A percentile compares a stretch with the other conserved stretches of the same genome.
These are phyloP conservation scores for Philereme vetulata DNA, from an alignment of 2,888 invertebrate genomes.

Conservation along the genomic window DNA sequence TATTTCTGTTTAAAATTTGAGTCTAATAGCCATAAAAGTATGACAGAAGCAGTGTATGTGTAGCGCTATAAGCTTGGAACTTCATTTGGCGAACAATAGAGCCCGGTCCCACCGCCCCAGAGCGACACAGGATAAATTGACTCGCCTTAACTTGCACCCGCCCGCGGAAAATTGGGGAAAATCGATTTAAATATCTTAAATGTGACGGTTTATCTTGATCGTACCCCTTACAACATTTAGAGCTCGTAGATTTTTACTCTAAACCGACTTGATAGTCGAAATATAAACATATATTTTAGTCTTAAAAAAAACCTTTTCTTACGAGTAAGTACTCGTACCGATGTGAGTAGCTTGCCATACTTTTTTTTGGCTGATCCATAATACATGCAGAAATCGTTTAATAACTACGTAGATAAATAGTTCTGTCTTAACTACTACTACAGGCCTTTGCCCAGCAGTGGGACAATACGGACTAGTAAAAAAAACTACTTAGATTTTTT, in stretches of 20 bases:
- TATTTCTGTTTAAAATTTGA: no score
- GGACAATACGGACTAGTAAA: no score
- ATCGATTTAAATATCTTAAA: slow-evolving; percentile 83
- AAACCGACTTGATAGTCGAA: neutral
- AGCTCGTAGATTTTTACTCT: slow-evolving; percentile 14
- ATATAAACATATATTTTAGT: neutral
- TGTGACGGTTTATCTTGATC: slow-evolving; percentile 79
- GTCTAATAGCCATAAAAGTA: slow-evolving; percentile 49
- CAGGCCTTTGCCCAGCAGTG: no score
- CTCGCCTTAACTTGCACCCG: slow-evolving; percentile 73
- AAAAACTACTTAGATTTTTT: no score
- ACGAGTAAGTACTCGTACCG: no score
- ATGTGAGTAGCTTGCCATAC: no score
- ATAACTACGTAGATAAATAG: no score
- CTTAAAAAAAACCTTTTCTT: neutral
- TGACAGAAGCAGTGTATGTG: slow-evolving; percentile 64
- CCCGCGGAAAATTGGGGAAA: slow-evolving; percentile 81
- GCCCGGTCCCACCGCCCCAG: slow-evolving; percentile 65
- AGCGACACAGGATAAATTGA: slow-evolving; percentile 80
- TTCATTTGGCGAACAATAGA: slow-evolving; percentile 81
- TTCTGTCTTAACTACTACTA: no score
- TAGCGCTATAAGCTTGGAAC: slow-evolving; percentile 65
- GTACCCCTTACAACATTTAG: slow-evolving; percentile 35
- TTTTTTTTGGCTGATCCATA: no score
- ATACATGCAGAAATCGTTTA: no score